Base-by-base conservation (phyloP, 2,113 vertebrate genomes). In the Thamnaconus septentrionalis region DNA sequence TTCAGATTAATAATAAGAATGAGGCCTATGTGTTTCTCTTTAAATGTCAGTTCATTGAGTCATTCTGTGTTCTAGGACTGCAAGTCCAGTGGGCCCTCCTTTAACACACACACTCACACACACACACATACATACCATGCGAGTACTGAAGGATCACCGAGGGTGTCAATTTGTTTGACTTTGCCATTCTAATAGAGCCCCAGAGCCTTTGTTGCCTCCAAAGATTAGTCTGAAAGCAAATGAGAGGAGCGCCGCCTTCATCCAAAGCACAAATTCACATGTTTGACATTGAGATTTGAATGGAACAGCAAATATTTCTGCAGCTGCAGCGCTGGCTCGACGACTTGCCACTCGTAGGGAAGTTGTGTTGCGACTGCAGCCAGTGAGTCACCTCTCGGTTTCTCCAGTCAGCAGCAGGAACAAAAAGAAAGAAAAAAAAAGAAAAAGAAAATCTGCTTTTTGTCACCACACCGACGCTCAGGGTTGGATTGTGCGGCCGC, bases 91-190 rank as follows among this genome's bases (percentile, higher is more conserved):
- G 2, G 8, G 8, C 46, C 50, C 68, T 74, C 81, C 84, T 62
- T 84, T 56, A 61, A 56, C 64, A 84, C 76, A 84, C 75, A 50
- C 48, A 49, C 48, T 8, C 46, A 6, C 46, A 48, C 46, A 6
- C 46, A 47, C 46, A 6, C 46, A 48, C 46, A 48, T 10, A 9
- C 48, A 49, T 11, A 10, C 48, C 18, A 31, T 31, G 18, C 18
- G 2, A 31, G 18, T 31, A 31, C 18, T 31, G 18, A 31, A 31
- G 18, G 18, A 79, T 3, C 5, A 18, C 61, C 18, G 10, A 65
- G 64, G 73, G 78, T 75, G 78, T 59, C 66, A 58, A 56, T 57
- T 2, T 78, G 57, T 76, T 82, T 82, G 61, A 45, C 44, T 31
- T 31, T 31, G 18, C 18, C 18, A 31, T 31, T 31, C 18, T 31